Conservation (phyloP, 2,797 vertebrate species). For the Leptoclinus maculatus region DNA sequence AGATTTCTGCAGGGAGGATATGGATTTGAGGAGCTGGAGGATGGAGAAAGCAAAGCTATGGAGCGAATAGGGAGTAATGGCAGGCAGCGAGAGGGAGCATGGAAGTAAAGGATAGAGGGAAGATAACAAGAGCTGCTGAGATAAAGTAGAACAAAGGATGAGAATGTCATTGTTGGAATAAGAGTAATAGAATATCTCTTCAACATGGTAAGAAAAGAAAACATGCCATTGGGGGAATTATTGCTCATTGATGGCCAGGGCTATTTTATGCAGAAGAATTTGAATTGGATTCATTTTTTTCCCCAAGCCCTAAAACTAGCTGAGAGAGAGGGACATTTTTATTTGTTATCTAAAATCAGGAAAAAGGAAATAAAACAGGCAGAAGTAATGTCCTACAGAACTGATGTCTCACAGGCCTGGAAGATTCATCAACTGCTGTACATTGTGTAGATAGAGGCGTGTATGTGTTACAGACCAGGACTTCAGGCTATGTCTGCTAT, state of each 20-base stretch:
- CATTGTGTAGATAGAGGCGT: conserved; percentile 21
- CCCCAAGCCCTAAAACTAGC: not conserved
- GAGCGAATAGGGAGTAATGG: conserved; percentile 20
- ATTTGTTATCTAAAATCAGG: not conserved
- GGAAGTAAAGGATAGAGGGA: conserved; percentile 22
- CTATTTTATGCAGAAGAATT: not conserved
- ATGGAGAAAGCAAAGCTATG: conserved; percentile 14
- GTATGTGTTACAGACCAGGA: conserved; percentile 24
- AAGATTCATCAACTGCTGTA: conserved; percentile 7
- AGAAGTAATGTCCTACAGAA: not conserved
- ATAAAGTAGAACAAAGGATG: conserved; percentile 13
- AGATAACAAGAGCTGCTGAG: conserved; percentile 22
- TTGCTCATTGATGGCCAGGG: not conserved
- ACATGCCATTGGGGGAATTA: not conserved
- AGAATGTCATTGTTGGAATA: conserved; percentile 6
- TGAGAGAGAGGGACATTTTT: not conserved
- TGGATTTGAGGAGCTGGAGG: conserved; percentile 59
- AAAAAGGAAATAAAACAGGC: not conserved
- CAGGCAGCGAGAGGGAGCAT: conserved; percentile 12
- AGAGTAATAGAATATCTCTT: conserved; percentile 5
- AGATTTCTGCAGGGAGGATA: conserved; percentile 54
- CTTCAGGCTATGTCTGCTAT: conserved; percentile 41
- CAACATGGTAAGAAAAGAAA: not conserved
- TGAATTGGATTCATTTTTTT: not conserved
- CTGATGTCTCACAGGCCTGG: not conserved